Conservation (phyloP, 1,140 invertebrate species). For the Lordiphosa stackelbergi region DNA sequence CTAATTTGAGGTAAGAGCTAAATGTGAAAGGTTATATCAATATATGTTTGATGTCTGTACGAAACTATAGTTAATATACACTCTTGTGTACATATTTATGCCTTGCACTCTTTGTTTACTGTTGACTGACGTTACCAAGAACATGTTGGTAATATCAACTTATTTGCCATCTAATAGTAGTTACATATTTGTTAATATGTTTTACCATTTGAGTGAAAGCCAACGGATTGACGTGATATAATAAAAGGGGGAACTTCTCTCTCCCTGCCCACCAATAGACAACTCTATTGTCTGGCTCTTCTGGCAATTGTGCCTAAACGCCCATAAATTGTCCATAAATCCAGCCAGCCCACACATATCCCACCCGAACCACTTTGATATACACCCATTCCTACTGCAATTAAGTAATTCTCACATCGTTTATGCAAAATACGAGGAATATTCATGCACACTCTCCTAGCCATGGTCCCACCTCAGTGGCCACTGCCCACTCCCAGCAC, state of each 20-base stretch:
- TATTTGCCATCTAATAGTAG: slow-evolving; percentile 11
- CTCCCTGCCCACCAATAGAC: slow-evolving; percentile 40
- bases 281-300: slow-evolving; percentile 62
- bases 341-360: slow-evolving; percentile 22
- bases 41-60: too few relatives aligned
- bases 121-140: slow-evolving; percentile 32
- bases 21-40: too few relatives aligned
- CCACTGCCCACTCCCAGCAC: slow-evolving; percentile 4
- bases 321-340: slow-evolving; percentile 61
- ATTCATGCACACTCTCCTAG: slow-evolving; percentile 21
- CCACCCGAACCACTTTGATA: slow-evolving; percentile 18
- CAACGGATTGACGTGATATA: slow-evolving; percentile 19
- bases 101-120: background rate
- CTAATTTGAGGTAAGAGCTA: too few relatives aligned
- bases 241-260: slow-evolving; percentile 7
- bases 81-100: background rate
- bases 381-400: slow-evolving; percentile 46
- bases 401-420: slow-evolving; percentile 76
- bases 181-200: slow-evolving; percentile 32
- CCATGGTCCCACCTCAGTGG: slow-evolving; percentile 10
- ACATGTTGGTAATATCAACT: slow-evolving; percentile 24
- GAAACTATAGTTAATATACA: background rate
- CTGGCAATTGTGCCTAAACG: slow-evolving; percentile 22
- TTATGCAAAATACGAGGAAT: slow-evolving; percentile 68
- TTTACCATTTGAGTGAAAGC: slow-evolving; percentile 22